Evolutionary conservation across 2,113 vertebrate genomes (phyloP).

Genomic region (Clinocottus analis): DNA sequence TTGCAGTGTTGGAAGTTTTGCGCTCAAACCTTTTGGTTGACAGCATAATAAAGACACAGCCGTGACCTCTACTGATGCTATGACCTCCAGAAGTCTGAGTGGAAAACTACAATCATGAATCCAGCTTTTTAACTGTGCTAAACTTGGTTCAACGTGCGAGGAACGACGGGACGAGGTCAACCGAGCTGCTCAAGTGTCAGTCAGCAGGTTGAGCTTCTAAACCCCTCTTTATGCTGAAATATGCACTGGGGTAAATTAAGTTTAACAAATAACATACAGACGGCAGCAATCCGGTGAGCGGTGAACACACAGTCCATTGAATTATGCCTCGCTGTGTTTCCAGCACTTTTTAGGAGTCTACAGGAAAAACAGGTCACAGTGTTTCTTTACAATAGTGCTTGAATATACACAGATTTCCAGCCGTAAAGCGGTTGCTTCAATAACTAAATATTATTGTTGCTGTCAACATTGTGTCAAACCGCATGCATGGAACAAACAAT

Average conservation of each 20-base stretch:
- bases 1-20: background rate
- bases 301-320: constrained; percentile 9
- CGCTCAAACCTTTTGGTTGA: background rate
- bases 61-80: background rate
- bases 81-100: background rate
- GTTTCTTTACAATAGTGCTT: constrained; percentile 13
- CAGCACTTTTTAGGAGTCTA: constrained; percentile 2
- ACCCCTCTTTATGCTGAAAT: constrained; percentile 21
- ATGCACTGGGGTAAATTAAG: constrained; percentile 23
- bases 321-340: constrained; percentile 28
- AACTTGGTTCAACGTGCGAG: constrained; percentile 6
- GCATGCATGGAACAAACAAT: constrained; percentile 12
- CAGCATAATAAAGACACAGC: background rate
- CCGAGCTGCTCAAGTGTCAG: constrained; percentile 22
- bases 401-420: constrained; percentile 17
- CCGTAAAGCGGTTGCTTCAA: constrained; percentile 5
- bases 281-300: constrained; percentile 8
- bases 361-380: constrained; percentile 2
- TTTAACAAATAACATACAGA: constrained; percentile 8
- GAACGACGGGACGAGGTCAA: constrained; percentile 5
- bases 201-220: constrained; percentile 20
- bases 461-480: constrained; percentile 11
- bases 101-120: constrained; percentile 15
- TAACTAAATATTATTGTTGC: background rate
- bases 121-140: background rate